phyloP scores from a whole-genome alignment of 2,113 vertebrate genomes.

The Tupaia chinensis region DNA sequence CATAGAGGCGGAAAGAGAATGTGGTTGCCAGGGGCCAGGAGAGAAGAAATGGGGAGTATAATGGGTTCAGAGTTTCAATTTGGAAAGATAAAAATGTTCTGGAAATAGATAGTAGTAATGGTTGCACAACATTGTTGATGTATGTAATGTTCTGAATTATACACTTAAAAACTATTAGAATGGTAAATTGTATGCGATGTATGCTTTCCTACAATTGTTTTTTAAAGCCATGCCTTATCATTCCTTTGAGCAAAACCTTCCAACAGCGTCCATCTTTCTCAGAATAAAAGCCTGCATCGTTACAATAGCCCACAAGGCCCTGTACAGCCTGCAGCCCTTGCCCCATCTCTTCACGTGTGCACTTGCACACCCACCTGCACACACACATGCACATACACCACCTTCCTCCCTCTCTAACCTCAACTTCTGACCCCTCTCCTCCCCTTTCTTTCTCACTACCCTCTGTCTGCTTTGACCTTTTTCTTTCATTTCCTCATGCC shows the following conservation, averaged over 20 bases:
- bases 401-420: background rate
- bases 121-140: background rate
- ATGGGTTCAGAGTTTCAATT: background rate
- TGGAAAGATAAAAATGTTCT: background rate
- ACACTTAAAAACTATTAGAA: background rate
- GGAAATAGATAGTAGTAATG: background rate
- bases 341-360: background rate
- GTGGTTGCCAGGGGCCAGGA: background rate
- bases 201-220: background rate
- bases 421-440: fast-evolving
- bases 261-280: background rate
- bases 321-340: no score
- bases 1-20: background rate
- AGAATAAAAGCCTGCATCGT: background rate
- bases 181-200: background rate
- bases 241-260: background rate
- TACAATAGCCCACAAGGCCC: background rate
- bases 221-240: background rate
- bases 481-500: background rate
- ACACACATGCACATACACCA: fast-evolving
- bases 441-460: background rate
- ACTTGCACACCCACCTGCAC: background rate
- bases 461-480: background rate
- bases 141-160: background rate
- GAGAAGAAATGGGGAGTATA: background rate